Evolutionary conservation across 2,888 invertebrate genomes (phyloP).

Genomic region (Drosophila subquinaria): DNA sequence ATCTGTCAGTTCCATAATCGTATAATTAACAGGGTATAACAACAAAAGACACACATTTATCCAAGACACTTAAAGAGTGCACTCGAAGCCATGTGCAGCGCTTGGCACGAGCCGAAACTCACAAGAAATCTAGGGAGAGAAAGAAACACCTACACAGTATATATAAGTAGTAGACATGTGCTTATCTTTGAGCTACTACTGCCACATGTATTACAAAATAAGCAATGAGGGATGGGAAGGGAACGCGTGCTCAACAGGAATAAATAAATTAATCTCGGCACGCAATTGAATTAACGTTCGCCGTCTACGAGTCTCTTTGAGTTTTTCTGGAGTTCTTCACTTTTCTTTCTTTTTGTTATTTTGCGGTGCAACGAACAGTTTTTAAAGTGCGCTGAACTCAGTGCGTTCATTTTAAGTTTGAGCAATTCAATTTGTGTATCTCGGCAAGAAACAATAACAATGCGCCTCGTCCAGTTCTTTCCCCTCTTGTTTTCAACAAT

Average conservation of each 20-base stretch:
- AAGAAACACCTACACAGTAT: constrained; percentile 4
- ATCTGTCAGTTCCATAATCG: neutral
- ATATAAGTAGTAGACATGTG: neutral
- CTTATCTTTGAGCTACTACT: constrained; percentile 55
- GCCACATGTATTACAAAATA: constrained; percentile 36
- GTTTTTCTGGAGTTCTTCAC: constrained; percentile 24
- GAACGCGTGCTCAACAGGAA: constrained; percentile 57
- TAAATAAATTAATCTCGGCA: constrained; percentile 70
- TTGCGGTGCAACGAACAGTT: constrained; percentile 62
- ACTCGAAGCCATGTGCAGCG: constrained; percentile 50
- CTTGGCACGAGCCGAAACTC: constrained; percentile 52
- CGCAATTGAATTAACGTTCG: constrained; percentile 63
- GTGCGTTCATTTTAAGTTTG: constrained; percentile 41
- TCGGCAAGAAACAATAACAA: constrained; percentile 66
- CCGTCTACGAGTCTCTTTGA: constrained; percentile 22
- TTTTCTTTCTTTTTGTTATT: neutral
- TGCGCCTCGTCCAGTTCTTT: constrained; percentile 55
- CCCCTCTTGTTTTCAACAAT: constrained; percentile 3
- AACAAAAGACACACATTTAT: neutral
- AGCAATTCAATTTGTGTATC: constrained; percentile 58
- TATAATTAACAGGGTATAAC: neutral
- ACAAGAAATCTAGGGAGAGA: neutral
- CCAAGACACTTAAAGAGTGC: constrained; percentile 4
- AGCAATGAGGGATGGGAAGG: constrained; percentile 17
- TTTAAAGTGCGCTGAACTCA: constrained; percentile 77